A percentile compares a stretch with the other conserved stretches of the same genome.
These are phyloP conservation scores for Pyrgilauda ruficollis DNA, from an alignment of 2,113 vertebrate genomes.

Conservation along the genomic window DNA sequence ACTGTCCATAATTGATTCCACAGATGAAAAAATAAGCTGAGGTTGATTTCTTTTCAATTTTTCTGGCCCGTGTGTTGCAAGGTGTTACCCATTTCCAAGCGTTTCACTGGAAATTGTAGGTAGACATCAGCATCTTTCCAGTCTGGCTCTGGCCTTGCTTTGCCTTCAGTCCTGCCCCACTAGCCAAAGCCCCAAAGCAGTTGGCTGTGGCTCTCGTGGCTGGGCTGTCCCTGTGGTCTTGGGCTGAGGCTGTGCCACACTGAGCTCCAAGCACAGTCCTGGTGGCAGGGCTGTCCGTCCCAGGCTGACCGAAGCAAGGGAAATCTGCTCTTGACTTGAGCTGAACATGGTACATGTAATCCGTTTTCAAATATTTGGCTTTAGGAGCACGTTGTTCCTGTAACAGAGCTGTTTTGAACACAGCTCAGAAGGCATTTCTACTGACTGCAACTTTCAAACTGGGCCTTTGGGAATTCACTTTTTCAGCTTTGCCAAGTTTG, in stretches of 20 bases:
- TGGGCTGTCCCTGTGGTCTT: not conserved
- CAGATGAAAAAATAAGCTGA: not conserved
- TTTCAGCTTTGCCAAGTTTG: slow-evolving; percentile 47
- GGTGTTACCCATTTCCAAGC: not conserved
- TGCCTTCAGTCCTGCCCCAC: not conserved
- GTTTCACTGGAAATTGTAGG: not conserved
- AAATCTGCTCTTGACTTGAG: not conserved
- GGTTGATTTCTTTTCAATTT: not conserved
- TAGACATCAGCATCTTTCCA: not conserved
- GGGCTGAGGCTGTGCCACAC: not conserved
- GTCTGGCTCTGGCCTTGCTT: not conserved
- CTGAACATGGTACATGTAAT: not conserved
- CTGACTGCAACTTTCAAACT: slow-evolving; percentile 14
- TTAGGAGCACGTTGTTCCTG: not conserved
- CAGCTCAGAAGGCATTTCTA: slow-evolving; percentile 34
- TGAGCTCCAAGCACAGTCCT: not conserved
- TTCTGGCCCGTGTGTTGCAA: not conserved
- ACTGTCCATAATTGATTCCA: not conserved
- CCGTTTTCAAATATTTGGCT: slow-evolving; percentile 36
- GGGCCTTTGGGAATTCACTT: not conserved
- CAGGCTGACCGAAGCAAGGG: not conserved
- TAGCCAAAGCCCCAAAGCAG: not conserved
- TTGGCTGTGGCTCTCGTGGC: not conserved
- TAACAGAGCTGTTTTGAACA: slow-evolving; percentile 50
- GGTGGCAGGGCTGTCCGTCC: fast-evolving